phyloP scores from a whole-genome alignment of 2,888 invertebrate species.

The Aromia moschata region DNA sequence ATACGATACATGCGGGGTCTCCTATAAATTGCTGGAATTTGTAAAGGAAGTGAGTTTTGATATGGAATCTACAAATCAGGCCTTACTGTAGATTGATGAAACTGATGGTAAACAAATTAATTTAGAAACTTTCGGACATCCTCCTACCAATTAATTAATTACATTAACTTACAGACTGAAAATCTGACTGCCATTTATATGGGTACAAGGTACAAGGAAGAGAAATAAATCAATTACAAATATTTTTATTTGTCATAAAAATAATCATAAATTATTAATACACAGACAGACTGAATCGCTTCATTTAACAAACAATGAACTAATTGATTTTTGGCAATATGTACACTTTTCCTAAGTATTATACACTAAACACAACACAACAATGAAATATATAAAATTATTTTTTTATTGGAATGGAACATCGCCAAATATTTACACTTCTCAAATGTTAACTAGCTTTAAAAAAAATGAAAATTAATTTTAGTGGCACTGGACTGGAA shows the following conservation, averaged over 20 bases:
- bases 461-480: slow-evolving; percentile 44
- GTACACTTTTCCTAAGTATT: slow-evolving; percentile 58
- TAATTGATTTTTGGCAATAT: slow-evolving; percentile 62
- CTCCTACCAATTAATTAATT: not conserved
- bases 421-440: slow-evolving; percentile 42
- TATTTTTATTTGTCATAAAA: slow-evolving; percentile 63
- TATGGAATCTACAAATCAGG: no score
- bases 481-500: slow-evolving; percentile 47
- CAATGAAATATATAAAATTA: slow-evolving; percentile 58
- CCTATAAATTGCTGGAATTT: no score
- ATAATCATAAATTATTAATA: slow-evolving; percentile 63
- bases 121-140: not conserved
- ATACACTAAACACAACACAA: slow-evolving; percentile 61
- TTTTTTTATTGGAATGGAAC: slow-evolving; percentile 59
- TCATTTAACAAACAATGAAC: slow-evolving; percentile 59
- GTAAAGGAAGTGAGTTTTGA: no score
- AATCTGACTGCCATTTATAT: no score
- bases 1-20: no score
- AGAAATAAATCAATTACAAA: slow-evolving; percentile 55
- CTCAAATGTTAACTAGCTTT: slow-evolving; percentile 35
- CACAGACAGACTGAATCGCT: slow-evolving; percentile 60
- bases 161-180: no score
- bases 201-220: no score
- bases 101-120: not conserved
- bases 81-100: no score